phyloP scores from a whole-genome alignment of 2,888 invertebrate genomes.

The Pilophorus perplexus region DNA sequence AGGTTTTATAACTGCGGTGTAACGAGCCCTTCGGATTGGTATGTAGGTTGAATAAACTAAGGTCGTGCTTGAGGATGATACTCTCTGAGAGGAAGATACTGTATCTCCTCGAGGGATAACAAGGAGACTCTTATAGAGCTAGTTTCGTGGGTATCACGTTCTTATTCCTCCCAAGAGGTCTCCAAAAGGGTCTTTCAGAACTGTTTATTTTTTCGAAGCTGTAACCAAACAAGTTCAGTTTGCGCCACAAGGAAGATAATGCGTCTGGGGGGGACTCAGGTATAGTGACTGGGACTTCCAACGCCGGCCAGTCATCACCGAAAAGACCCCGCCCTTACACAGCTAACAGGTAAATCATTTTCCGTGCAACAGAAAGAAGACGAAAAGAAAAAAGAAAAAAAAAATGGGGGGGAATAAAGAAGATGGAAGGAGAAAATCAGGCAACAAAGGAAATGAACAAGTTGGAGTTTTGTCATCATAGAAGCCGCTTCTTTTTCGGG shows the following conservation, averaged over 20 bases:
- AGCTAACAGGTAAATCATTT: conserved; percentile 26
- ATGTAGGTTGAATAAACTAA: neutral
- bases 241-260: neutral
- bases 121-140: neutral
- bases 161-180: neutral
- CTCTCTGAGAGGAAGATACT: neutral
- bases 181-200: no score
- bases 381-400: neutral
- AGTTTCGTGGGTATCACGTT: conserved; percentile 1
- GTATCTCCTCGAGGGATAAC: conserved; percentile 7
- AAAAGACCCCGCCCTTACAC: neutral
- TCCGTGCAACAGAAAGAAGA: conserved; percentile 23
- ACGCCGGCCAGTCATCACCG: conserved; percentile 1
- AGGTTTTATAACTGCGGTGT: no score
- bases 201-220: conserved; percentile 9
- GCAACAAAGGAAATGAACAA: conserved; percentile 26
- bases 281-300: neutral
- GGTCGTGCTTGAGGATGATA: conserved; percentile 8
- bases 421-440: neutral
- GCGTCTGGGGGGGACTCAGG: neutral
- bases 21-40: no score
- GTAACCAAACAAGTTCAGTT: conserved; percentile 12
- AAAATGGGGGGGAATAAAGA: neutral
- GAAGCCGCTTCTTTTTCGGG: conserved; percentile 3
- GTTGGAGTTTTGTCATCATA: conserved; percentile 23